Base-by-base conservation (phyloP, 2,888 invertebrate genomes). In the Steinernema scapterisci region DNA sequence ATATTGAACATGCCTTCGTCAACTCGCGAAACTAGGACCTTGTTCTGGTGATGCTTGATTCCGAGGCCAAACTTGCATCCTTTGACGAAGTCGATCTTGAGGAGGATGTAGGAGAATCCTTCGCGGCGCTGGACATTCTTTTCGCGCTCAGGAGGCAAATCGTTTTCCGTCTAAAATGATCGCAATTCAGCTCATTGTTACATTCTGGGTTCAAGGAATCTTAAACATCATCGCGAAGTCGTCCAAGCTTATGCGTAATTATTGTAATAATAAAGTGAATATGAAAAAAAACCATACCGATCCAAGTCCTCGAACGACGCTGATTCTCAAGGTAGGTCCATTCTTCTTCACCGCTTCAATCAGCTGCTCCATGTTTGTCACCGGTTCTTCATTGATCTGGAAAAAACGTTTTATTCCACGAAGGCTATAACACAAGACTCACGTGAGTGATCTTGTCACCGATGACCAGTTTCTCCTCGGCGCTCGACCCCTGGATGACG, bases 11-110 rank as follows among this genome's bases (percentile, higher is more conserved):
- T 25, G 19, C 75, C 75, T 51, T 75, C 72, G 45, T 70, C 75
- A 31, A 77, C 77, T 16, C 75, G 72, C 5, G 75, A 72, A 13
- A 77, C 77, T 13, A 77, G 63, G 19, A 77, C 77, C 48, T 74
- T 73, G 72, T 77, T 77, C 70, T 77, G 77, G 70, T 75, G 71
- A 72, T 77, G 76, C 70, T 77, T 77, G 74, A 77, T 77, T 31
- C 77, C 77, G 51, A 77, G 76, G n/a, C 77, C 77, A 45, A 77
- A 77, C 44, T 77, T 77, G 63, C 75, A 73, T 48, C 77, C 77
- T 25, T 74, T 70, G 52, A 71, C 46, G 43, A 70, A 77, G 51
- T 76, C 74, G 73, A 77, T 76, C 54, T 70, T 48, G 27, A 73
- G 70, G 11, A 76, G 46, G 21, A 77, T 74, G 73, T 78, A 78